A percentile compares a stretch with the other conserved stretches of the same genome.
phyloP scores from a whole-genome alignment of 2,888 invertebrate genomes.

The Frankliniella fusca region DNA sequence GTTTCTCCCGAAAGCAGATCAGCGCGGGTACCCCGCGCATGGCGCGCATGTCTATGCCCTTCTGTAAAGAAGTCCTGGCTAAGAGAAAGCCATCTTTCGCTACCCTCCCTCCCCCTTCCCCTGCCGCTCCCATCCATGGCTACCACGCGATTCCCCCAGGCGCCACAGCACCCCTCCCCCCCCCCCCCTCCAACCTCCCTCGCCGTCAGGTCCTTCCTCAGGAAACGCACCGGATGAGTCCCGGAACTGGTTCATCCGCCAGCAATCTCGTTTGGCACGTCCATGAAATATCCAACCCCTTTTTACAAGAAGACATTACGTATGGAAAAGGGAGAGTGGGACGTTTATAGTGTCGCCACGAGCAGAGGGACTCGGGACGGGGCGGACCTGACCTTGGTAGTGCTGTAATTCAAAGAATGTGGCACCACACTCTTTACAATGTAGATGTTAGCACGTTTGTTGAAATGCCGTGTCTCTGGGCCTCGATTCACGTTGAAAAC shows the following conservation, averaged over 20 bases:
- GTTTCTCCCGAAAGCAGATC: too few species aligned
- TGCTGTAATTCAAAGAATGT: too few species aligned
- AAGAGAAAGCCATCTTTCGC: not conserved
- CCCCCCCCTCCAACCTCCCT: not conserved
- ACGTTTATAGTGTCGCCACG: too few species aligned
- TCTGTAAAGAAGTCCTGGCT: too few species aligned
- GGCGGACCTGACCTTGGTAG: not conserved
- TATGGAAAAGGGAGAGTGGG: too few species aligned
- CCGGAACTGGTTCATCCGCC: not conserved
- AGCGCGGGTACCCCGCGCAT: too few species aligned
- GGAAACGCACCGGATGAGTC: not conserved
- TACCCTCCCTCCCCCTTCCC: not conserved
- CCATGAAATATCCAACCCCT: slow-evolving; percentile 6
- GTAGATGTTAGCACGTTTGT: too few species aligned
- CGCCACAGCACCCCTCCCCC: not conserved
- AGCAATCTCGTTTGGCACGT: not conserved
- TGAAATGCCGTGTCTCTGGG: too few species aligned
- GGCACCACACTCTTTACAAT: too few species aligned
- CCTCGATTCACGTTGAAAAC: too few species aligned
- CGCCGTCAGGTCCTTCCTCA: not conserved
- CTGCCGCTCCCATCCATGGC: not conserved
- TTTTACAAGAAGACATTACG: not conserved
- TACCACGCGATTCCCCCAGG: not conserved
- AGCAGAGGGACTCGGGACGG: not conserved
- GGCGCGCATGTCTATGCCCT: too few species aligned